Conservation (phyloP, 2,888 invertebrate genomes). For the Synergus gifuensis region DNA sequence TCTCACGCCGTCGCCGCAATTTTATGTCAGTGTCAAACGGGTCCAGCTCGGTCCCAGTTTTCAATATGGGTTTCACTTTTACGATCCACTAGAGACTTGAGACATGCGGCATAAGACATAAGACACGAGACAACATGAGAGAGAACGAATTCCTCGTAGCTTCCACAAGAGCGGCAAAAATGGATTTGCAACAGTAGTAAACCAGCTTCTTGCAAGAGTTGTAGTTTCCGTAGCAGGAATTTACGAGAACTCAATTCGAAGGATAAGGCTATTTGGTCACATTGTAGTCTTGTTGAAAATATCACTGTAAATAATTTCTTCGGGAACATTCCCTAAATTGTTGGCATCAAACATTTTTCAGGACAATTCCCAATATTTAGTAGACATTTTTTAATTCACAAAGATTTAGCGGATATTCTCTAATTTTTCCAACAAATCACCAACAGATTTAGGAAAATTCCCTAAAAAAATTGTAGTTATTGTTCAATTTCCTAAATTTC, state of each 20-base stretch:
- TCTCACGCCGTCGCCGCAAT: constrained; percentile 51
- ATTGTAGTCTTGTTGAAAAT: too few species aligned
- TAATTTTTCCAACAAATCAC: too few species aligned
- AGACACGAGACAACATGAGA: constrained; percentile 10
- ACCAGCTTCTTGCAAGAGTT: background rate
- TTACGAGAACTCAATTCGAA: background rate
- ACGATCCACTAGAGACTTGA: constrained; percentile 8
- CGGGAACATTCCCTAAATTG: too few species aligned
- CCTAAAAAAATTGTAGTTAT: too few species aligned
- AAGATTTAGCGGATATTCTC: too few species aligned
- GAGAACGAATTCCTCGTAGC: background rate
- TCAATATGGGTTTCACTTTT: constrained; percentile 24
- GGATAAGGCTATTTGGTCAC: too few species aligned
- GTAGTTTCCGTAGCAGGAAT: constrained; percentile 1
- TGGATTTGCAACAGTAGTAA: background rate
- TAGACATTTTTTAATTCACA: too few species aligned
- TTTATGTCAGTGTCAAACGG: constrained; percentile 42
- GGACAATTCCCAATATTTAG: too few species aligned
- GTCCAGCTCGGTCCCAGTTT: constrained; percentile 23
- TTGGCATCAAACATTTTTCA: too few species aligned
- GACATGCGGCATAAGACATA: constrained; percentile 8
- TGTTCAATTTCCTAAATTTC: too few species aligned
- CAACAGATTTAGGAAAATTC: too few species aligned
- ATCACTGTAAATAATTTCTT: too few species aligned
- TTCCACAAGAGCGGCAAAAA: background rate